Base-by-base conservation (phyloP, 2,888 invertebrate species). In the Platycheirus rosarum region DNA sequence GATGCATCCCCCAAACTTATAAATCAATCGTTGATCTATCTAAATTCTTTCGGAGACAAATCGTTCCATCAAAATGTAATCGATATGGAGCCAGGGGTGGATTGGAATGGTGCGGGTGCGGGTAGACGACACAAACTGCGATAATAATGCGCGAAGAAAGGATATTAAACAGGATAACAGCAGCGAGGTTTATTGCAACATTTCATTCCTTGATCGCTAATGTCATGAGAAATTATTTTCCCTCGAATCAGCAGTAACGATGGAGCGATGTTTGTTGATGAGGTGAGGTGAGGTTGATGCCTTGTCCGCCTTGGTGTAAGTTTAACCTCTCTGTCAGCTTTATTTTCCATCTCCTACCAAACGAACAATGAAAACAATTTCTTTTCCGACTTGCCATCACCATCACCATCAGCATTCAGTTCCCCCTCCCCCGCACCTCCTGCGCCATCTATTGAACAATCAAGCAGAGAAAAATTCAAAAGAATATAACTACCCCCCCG, bases 321-420 rank as follows among this genome's bases (percentile, higher is more conserved):
- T 77, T 82, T 82, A 82, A 82, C 82, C 82, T 82, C 63, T 77
- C 68, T 71, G 82, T 77, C 77, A 82, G 71, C 62, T 82, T 71
- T 70, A 51, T 77, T 77, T 60, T 71, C 77, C 77, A 77, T 82
- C 55, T 40, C 44, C 49, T 53, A 29, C 76, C 76, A 73, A 77
- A 55, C 63, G 68, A 73, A 82, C 82, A 82, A 77, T 82, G 77
- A 82, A 77, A 77, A 55, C 68, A 68, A 65, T 71, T 76, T 76
- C 70, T 62, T 70, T 62, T 29, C 29, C 23, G 26, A 16, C 11
- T 1, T 23, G 16, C 49, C 26, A 18, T 11, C 3, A 11, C 49
- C 26, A 18, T 11, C 3, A 11, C 8, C 29, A 5, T 53, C 53
- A 51, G 32, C 32, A 51, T 51, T 51, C 32, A 11, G n/a, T 32